Base-by-base conservation (phyloP, 2,888 invertebrate genomes). In the Dynastes grantii region DNA sequence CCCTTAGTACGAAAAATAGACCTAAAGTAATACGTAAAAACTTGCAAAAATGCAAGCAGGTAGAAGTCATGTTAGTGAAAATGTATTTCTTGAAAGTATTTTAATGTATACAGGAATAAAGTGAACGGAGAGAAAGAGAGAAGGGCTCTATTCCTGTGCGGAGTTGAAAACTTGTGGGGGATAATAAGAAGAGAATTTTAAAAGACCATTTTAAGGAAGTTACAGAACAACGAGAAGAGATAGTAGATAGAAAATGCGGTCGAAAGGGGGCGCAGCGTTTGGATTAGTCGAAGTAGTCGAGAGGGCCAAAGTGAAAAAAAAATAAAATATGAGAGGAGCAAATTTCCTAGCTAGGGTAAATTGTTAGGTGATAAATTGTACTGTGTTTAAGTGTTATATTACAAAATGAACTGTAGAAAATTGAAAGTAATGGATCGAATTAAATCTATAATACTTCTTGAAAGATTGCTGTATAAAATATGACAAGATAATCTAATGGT, bases 151-250 rank as follows among this genome's bases (percentile, higher is more conserved):
- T 45, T 8, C 45, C 45, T 8, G 45, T 51, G 70, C 70, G 29
- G 70, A 70, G 68, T 70, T 51, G 51, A 16, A 13, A 70, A 70
- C 16, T 51, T 70, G 53, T 53, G 51, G n/a, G 51, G 37, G 70
- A 70, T 70, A 70, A 70, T 70, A 70, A 70, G 70, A 70, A 70
- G 70, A 53, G 70, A 51, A 70, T 70, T 53, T 70, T 53, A 70
- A 70, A 53, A 51, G 51, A 53, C 53, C 51, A 53, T 70, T 70
- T 70, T 51, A 70, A 70, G 32, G 51, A 70, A 70, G 70, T 70
- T 70, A 70, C 70, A 70, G 70, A 70, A 70, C 70, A 70, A 65
- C 32, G 65, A 65, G 65, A 40, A 65, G 40, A 51, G 51, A 51
- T 16, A 53, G 53, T 70, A 70, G 70, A 70, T 70, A 70, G 70